Evolutionary conservation across 2,797 vertebrate species (phyloP).

Genomic region (Tapirus indicus): DNA sequence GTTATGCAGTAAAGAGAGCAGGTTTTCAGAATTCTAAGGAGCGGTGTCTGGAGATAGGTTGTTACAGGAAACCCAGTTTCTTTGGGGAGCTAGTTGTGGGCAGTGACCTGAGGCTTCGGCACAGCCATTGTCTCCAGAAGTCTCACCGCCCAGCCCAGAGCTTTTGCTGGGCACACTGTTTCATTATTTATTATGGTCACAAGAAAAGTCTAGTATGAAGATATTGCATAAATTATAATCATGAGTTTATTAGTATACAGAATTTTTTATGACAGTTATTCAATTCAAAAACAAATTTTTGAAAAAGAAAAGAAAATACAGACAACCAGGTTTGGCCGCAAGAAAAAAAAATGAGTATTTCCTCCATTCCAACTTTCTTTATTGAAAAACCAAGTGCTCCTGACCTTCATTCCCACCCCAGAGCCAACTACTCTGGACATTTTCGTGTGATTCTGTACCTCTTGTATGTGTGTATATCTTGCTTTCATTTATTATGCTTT

Average conservation of each 20-base stretch:
- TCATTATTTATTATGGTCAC: not conserved
- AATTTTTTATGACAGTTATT: not conserved
- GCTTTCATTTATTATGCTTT: not conserved
- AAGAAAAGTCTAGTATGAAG: not conserved
- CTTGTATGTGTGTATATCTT: not conserved
- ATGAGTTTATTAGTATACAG: not conserved
- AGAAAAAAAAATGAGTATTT: conserved; percentile 15
- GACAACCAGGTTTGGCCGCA: not conserved
- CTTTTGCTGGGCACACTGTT: not conserved
- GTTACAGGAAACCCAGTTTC: conserved; percentile 1
- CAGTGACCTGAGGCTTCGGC: not conserved
- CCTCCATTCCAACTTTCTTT: not conserved
- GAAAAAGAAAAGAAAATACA: not conserved
- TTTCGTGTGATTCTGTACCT: not conserved
- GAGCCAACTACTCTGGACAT: not conserved
- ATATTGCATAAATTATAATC: not conserved
- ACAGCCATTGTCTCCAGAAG: not conserved
- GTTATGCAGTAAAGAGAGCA: not conserved
- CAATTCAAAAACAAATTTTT: not conserved
- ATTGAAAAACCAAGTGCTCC: not conserved
- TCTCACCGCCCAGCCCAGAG: not conserved
- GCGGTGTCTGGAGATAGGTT: not conserved
- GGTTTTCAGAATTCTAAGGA: not conserved
- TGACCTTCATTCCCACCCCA: not conserved
- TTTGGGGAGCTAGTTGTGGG: not conserved